Conservation (phyloP, 2,888 invertebrate species). For the Caradrina kadenii region DNA sequence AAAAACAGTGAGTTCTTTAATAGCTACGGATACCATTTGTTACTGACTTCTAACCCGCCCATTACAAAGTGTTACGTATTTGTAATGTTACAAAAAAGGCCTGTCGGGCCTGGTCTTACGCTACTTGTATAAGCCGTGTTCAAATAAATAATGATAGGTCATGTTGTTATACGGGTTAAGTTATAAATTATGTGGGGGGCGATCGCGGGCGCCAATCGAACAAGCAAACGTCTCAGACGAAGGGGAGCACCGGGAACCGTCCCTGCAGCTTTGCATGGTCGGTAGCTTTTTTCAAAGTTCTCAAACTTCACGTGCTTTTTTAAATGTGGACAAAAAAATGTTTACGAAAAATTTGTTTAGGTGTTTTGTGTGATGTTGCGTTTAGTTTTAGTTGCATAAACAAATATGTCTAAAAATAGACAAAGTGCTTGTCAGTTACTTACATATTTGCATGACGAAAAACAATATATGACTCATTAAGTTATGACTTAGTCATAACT, state of each 20-base stretch:
- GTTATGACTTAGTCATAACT: conserved; percentile 15
- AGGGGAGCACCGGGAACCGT: conserved; percentile 71
- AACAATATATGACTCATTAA: conserved; percentile 12
- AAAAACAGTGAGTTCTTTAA: conserved; percentile 27
- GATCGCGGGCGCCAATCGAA: conserved; percentile 75
- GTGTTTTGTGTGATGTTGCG: background rate
- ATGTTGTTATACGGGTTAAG: conserved; percentile 78
- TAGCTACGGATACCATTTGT: conserved; percentile 41
- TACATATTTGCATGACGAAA: conserved; percentile 12
- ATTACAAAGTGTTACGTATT: conserved; percentile 43
- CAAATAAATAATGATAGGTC: conserved; percentile 80
- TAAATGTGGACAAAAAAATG: conserved; percentile 23
- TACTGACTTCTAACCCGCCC: conserved; percentile 10
- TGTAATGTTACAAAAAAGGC: conserved; percentile 50
- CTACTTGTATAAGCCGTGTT: conserved; percentile 65
- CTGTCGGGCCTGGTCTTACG: conserved; percentile 39
- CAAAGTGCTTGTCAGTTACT: background rate
- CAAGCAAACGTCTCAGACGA: conserved; percentile 72
- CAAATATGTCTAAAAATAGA: background rate
- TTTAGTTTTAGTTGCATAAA: background rate
- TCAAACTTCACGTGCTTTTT: conserved; percentile 67
- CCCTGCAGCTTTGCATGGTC: conserved; percentile 65
- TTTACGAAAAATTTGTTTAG: background rate
- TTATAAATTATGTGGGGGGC: conserved; percentile 79
- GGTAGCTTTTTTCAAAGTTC: conserved; percentile 60